Conservation (phyloP, 2,888 invertebrate species). For the Eumacrocentrus americanus region DNA sequence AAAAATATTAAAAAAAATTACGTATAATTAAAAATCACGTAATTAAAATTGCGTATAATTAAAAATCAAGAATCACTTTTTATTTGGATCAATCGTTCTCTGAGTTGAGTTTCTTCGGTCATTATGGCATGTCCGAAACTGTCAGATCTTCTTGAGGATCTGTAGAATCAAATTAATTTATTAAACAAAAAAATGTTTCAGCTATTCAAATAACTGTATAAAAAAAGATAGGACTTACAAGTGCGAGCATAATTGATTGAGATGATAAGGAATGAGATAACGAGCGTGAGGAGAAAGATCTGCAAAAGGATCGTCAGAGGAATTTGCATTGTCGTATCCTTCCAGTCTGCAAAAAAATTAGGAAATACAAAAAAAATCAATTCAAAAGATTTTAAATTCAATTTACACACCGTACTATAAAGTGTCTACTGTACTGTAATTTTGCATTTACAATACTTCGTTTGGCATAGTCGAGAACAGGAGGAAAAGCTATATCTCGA, state of each 20-base stretch:
- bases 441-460: conserved; percentile 35
- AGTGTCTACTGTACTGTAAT: conserved; percentile 44
- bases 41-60: conserved; percentile 16
- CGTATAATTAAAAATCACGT: not conserved
- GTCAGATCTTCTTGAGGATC: conserved; percentile 32
- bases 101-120: conserved; percentile 27
- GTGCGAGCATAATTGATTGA: conserved; percentile 43
- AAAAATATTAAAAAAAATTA: too few relatives aligned
- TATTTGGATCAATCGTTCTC: conserved; percentile 30
- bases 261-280: conserved; percentile 48
- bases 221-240: conserved; percentile 46
- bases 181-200: not conserved
- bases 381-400: too few relatives aligned
- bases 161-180: conserved; percentile 20
- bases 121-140: conserved; percentile 15
- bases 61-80: conserved; percentile 21
- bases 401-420: conserved; percentile 46
- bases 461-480: conserved; percentile 45
- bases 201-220: too few relatives aligned
- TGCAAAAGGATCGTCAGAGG: conserved; percentile 45
- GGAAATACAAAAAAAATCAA: conserved; percentile 5
- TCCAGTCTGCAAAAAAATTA: conserved; percentile 41
- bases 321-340: conserved; percentile 39
- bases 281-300: conserved; percentile 47
- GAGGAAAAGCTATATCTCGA: conserved; percentile 45